Conservation (phyloP, 1,140 invertebrate genomes). For the Bombus sylvicola region DNA sequence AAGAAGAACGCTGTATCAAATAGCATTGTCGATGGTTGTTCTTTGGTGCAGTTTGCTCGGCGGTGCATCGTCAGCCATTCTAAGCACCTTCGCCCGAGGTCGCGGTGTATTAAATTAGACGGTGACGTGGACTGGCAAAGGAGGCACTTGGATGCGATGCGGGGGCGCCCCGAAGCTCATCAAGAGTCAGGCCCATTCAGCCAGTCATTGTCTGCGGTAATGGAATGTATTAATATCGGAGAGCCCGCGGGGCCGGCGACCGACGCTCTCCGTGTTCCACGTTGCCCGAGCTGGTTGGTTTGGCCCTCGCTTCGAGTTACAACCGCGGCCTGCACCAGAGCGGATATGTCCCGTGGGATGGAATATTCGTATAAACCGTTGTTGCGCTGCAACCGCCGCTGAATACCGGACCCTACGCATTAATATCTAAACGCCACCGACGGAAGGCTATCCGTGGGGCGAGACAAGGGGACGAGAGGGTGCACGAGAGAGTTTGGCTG, state of each 20-base stretch:
- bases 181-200: slow-evolving; percentile 78
- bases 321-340: slow-evolving; percentile 56
- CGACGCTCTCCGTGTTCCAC: slow-evolving; percentile 38
- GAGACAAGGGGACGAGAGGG: slow-evolving; percentile 7
- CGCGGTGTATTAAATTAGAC: slow-evolving; percentile 80
- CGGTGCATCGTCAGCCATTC: slow-evolving; percentile 24
- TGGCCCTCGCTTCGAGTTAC: slow-evolving; percentile 43
- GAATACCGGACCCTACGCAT: slow-evolving; percentile 63
- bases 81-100: slow-evolving; percentile 52
- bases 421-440: slow-evolving; percentile 66
- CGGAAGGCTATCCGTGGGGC: neutral
- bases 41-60: neutral
- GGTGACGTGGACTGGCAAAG: slow-evolving; percentile 71
- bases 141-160: slow-evolving; percentile 65
- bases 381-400: slow-evolving; percentile 61
- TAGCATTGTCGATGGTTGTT: neutral
- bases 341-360: slow-evolving; percentile 67
- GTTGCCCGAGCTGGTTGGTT: neutral
- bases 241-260: slow-evolving; percentile 64
- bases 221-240: slow-evolving; percentile 83
- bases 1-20: neutral
- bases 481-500: neutral
- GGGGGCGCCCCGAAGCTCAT: slow-evolving; percentile 73
- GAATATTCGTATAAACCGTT: slow-evolving; percentile 69
- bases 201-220: slow-evolving; percentile 81